Conservation (phyloP, 2,113 vertebrate species). For the Hyla sarda region DNA sequence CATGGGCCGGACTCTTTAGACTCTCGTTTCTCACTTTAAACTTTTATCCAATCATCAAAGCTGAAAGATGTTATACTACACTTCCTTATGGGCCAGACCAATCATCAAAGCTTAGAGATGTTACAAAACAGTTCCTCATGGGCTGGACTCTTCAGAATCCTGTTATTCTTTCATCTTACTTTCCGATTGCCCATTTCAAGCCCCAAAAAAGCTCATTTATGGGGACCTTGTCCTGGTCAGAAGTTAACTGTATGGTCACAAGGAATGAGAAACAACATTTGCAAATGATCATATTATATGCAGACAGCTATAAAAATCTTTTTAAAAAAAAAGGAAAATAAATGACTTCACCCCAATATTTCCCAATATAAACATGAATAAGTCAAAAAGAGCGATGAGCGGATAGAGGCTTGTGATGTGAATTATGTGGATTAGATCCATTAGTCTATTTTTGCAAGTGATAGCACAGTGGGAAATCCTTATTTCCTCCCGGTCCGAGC, state of each 20-base stretch:
- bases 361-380: not conserved
- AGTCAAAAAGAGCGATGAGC: not conserved
- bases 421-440: not conserved
- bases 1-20: no score
- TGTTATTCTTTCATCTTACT: not conserved
- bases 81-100: no score
- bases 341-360: not conserved
- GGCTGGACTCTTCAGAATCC: not conserved
- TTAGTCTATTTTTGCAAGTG: conserved; percentile 11
- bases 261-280: not conserved
- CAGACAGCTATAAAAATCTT: conserved; percentile 7
- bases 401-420: not conserved
- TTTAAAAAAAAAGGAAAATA: not conserved
- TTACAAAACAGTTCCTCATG: not conserved
- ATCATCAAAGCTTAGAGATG: no score
- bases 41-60: no score
- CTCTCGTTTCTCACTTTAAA: no score
- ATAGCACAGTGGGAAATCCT: conserved; percentile 15
- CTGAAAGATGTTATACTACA: no score
- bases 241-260: not conserved
- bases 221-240: not conserved
- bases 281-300: not conserved
- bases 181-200: not conserved
- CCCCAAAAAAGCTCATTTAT: not conserved
- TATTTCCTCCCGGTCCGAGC: not conserved